Evolutionary conservation across 2,113 vertebrate genomes (phyloP).

Genomic region (Oncorhynchus masou): DNA sequence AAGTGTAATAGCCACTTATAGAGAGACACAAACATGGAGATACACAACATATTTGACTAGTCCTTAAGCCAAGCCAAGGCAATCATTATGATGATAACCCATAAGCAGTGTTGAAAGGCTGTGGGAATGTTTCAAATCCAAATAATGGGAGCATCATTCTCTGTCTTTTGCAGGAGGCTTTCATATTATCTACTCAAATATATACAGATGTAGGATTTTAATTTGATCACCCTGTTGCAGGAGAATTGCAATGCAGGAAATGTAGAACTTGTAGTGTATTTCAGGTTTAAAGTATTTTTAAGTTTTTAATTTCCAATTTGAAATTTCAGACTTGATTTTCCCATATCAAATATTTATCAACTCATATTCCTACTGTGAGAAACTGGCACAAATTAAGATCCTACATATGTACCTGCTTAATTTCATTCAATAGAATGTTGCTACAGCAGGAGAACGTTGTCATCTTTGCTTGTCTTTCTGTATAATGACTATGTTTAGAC

Average conservation of each 20-base stretch:
- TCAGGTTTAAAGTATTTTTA: too few relatives aligned
- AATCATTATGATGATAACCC: background rate
- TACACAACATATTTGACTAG: background rate
- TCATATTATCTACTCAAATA: background rate
- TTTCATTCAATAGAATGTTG: too few relatives aligned
- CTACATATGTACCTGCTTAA: too few relatives aligned
- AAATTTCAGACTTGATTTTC: too few relatives aligned
- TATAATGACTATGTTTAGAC: background rate
- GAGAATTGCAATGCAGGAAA: too few relatives aligned
- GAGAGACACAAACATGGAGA: conserved; percentile 24
- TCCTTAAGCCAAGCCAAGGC: background rate
- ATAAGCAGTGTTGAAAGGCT: background rate
- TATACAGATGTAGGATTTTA: too few relatives aligned
- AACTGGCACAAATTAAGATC: too few relatives aligned
- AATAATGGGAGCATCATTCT: background rate
- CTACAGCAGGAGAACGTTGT: background rate
- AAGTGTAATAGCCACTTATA: conserved; percentile 35
- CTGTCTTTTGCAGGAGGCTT: background rate
- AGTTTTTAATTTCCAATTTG: too few relatives aligned
- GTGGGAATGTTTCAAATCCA: background rate
- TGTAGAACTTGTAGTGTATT: too few relatives aligned
- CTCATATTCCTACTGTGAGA: too few relatives aligned
- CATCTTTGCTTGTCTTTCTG: background rate
- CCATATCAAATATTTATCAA: too few relatives aligned
- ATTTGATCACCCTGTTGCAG: too few relatives aligned